A percentile compares a stretch with the other conserved stretches of the same genome.
Evolutionary conservation across 2,113 vertebrate genomes (phyloP).

Genomic region (Nicator chloris): DNA sequence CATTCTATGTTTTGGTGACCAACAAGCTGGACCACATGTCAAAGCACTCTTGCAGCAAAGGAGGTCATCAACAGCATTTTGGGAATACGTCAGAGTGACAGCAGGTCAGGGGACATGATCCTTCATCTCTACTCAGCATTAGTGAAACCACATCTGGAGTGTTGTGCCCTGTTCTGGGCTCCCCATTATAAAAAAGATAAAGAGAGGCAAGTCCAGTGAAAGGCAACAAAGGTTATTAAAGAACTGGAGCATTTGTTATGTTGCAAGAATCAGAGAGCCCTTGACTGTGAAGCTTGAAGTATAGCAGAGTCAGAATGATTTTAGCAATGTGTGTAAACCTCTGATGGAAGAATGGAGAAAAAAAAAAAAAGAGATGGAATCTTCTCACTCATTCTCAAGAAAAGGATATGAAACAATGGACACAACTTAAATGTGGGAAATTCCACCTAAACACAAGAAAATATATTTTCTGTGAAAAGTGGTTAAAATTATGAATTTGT

Average conservation of each 20-base stretch:
- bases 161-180: neutral
- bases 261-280: fast-evolving
- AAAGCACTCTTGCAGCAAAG: neutral
- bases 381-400: neutral
- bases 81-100: neutral
- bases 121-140: neutral
- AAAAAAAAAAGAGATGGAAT: neutral
- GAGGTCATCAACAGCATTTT: neutral
- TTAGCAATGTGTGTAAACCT: neutral
- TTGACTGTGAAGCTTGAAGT: neutral
- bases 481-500: fast-evolving
- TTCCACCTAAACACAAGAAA: neutral
- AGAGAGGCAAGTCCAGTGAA: neutral
- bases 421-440: neutral
- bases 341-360: neutral
- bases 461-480: neutral
- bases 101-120: neutral
- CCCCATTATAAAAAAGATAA: neutral
- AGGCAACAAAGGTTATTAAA: neutral
- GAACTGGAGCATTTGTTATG: neutral
- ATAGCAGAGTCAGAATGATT: neutral
- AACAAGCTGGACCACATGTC: neutral
- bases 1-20: neutral
- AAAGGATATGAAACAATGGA: neutral
- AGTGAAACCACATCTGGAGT: neutral